Percentiles rank a stretch among this genome's conserved stretches.
These are phyloP conservation scores for Conus ventricosus DNA, from an alignment of 1,140 invertebrate genomes.

Conservation along the genomic window DNA sequence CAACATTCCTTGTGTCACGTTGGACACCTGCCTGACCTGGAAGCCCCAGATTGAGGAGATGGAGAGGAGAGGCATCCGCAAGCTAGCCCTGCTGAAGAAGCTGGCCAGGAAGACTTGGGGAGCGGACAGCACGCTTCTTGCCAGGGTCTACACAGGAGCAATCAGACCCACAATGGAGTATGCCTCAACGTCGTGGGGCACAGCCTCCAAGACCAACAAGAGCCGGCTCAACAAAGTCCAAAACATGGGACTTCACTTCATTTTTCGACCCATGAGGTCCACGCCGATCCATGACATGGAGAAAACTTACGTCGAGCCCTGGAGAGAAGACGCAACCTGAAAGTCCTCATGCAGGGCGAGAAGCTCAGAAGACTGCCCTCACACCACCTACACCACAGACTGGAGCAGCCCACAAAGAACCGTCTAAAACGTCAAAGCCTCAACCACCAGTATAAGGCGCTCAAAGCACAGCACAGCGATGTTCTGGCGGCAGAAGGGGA, in stretches of 20 bases:
- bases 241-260: conserved; percentile 20
- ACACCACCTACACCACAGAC: conserved; percentile 25
- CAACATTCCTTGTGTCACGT: conserved; percentile 33
- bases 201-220: conserved; percentile 31
- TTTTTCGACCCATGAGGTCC: conserved; percentile 5
- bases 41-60: conserved; percentile 28
- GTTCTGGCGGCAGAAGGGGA: not conserved
- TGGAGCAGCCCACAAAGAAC: conserved; percentile 29
- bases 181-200: conserved; percentile 33
- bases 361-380: conserved; percentile 32
- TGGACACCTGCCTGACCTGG: conserved; percentile 38
- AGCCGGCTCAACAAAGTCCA: conserved; percentile 28
- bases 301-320: not conserved
- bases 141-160: conserved; percentile 25
- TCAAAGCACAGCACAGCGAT: not conserved
- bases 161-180: conserved; percentile 32
- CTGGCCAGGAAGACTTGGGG: conserved; percentile 33
- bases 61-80: conserved; percentile 21
- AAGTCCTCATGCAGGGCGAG: not conserved
- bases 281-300: not conserved
- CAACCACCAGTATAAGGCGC: conserved; percentile 27
- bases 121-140: conserved; percentile 19
- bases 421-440: conserved; percentile 33
- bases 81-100: conserved; percentile 30
- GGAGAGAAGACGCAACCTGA: not conserved